Evolutionary conservation across 2,113 vertebrate species (phyloP).

Genomic region (Uria lomvia): DNA sequence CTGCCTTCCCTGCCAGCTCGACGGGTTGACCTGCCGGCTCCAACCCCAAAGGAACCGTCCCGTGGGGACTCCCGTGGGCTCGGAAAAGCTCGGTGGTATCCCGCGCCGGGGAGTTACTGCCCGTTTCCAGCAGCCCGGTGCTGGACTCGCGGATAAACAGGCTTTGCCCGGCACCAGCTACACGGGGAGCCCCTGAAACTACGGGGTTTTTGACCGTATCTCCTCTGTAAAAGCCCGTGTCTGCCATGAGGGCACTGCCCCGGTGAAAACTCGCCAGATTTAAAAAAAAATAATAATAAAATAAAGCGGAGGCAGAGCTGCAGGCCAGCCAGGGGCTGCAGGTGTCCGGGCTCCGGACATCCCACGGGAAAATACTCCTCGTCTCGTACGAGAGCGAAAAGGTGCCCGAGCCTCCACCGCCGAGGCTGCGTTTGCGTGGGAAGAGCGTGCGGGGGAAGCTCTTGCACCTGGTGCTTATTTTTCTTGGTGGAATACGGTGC

Average conservation of each 20-base stretch:
- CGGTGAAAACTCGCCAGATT: background rate
- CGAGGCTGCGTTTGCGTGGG: background rate
- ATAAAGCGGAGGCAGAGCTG: background rate
- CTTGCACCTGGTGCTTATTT: background rate
- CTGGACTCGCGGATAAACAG: background rate
- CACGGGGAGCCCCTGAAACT: background rate
- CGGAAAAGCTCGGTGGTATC: background rate
- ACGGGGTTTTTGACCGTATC: fast-evolving
- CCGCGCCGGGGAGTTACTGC: background rate
- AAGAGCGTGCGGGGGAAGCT: background rate
- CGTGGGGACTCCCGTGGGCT: background rate
- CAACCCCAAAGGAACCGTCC: background rate
- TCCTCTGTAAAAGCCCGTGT: background rate
- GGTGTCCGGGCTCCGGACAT: background rate
- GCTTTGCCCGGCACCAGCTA: background rate
- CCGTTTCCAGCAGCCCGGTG: background rate
- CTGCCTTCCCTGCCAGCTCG: background rate
- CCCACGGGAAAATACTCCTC: background rate
- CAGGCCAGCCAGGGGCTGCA: background rate
- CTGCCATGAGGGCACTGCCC: background rate
- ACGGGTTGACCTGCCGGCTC: background rate
- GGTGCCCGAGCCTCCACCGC: background rate
- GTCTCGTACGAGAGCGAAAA: background rate
- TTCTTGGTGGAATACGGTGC: background rate
- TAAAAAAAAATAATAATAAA: too few relatives aligned